Percentiles rank a stretch among this genome's conserved stretches.
Evolutionary conservation across 2,113 vertebrate genomes (phyloP).

Genomic region (Gallinago jamesoni): DNA sequence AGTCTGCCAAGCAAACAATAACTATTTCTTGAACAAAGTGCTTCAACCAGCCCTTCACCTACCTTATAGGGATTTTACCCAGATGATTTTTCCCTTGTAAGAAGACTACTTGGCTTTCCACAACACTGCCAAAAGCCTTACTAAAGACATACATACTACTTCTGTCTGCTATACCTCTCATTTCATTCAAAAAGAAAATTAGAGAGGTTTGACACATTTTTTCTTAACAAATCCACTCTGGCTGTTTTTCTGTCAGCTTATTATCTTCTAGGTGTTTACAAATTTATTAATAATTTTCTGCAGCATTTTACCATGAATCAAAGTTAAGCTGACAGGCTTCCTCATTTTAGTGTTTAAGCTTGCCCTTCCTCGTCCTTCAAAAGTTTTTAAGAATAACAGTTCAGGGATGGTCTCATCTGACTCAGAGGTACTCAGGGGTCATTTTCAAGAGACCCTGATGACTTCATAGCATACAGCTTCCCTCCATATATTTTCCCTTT

Average conservation of each 20-base stretch:
- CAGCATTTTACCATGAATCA: not conserved
- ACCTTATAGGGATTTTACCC: not conserved
- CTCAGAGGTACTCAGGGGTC: not conserved
- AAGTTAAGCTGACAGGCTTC: not conserved
- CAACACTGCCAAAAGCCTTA: not conserved
- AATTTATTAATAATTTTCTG: conserved; percentile 23
- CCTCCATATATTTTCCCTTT: not conserved
- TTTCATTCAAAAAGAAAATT: not conserved
- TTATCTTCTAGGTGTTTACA: conserved; percentile 3
- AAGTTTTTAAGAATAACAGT: not conserved
- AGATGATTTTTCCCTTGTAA: not conserved
- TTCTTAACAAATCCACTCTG: not conserved
- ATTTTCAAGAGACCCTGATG: not conserved
- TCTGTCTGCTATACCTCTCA: not conserved
- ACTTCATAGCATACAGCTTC: not conserved
- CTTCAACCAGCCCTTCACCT: not conserved
- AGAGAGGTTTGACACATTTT: not conserved
- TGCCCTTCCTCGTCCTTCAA: not conserved
- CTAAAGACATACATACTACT: not conserved
- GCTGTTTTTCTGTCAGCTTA: not conserved
- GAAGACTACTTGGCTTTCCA: not conserved
- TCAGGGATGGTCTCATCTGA: not conserved
- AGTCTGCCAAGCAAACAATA: not conserved
- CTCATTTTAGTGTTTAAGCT: not conserved
- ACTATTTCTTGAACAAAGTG: not conserved